Base-by-base conservation (phyloP, 2,797 vertebrate species). In the Bradypodion ventrale region DNA sequence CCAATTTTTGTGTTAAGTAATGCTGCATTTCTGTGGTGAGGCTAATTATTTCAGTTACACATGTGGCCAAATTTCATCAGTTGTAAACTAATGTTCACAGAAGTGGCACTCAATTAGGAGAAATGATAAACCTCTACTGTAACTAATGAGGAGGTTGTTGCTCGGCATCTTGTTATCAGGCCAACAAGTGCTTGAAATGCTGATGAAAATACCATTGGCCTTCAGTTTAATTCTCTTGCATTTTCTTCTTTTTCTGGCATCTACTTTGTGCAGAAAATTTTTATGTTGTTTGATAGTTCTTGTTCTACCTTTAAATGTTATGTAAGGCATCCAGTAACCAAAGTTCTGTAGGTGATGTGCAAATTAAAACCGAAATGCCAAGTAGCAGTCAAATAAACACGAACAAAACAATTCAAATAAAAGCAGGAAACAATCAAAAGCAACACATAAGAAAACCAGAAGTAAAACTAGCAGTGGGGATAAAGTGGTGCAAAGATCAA, bases 241-340 rank as follows among this genome's bases (percentile, higher is more conserved):
- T 1, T 46, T 70, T 63, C 52, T 59, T 13, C 29, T 72, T 63
- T 42, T 6, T 49, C 3, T 27, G 23, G 19, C 27, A 19, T 83
- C 37, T 56, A 59, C 12, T 77, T 44, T 49, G 25, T 83, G 83
- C 35, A 21, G 1, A 2, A 72, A 88, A 32, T 62, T 35, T 87
- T 87, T 69, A 69, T 80, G 78, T 79, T 69, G 0, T 88, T 83
- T 88, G 46, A 76, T 88, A 84, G 1, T 40, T 40, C 32, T 65
- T 60, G 8, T 2, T 60, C 12, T 65, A 15, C n/a, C 32, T 37
- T 37, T 7, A 23, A 37, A 69, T 40, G 8, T 9, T 69, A 23
- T 69, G 37, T 65, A 65, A 65, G 5, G 13, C n/a, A n/a, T n/a
- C n/a, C n/a, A 13, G n/a, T 32, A 32, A 13, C 25, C 6, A 9